Evolutionary conservation across 2,888 invertebrate species (phyloP).

Genomic region (Pyralis farinalis): DNA sequence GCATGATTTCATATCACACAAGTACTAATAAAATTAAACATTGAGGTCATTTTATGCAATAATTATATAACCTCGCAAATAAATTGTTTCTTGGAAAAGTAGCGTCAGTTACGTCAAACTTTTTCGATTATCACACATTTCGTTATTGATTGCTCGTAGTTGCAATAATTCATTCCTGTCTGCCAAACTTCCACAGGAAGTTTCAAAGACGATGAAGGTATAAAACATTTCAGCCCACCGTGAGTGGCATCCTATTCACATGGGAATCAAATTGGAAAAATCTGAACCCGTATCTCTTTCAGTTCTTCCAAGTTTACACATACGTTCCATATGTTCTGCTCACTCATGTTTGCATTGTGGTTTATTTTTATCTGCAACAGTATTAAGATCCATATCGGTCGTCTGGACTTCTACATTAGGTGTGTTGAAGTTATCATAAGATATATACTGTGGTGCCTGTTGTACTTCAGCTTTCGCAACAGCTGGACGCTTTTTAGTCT

Average conservation of each 20-base stretch:
- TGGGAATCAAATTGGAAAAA: slow-evolving; percentile 44
- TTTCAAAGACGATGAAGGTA: slow-evolving; percentile 50
- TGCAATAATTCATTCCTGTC: slow-evolving; percentile 60
- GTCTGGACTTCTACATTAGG: slow-evolving; percentile 62
- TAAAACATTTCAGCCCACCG: slow-evolving; percentile 42
- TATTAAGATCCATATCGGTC: slow-evolving; percentile 70
- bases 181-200: slow-evolving; percentile 54
- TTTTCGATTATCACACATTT: slow-evolving; percentile 65
- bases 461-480: slow-evolving; percentile 86
- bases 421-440: slow-evolving; percentile 81
- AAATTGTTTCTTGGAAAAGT: slow-evolving; percentile 26
- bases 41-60: slow-evolving; percentile 1
- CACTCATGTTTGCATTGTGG: slow-evolving; percentile 46
- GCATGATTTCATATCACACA: slow-evolving; percentile 4
- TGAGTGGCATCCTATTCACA: slow-evolving; percentile 51
- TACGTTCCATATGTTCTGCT: slow-evolving; percentile 26
- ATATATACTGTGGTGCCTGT: slow-evolving; percentile 90
- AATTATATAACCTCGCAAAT: slow-evolving; percentile 14
- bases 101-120: slow-evolving; percentile 43
- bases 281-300: slow-evolving; percentile 31
- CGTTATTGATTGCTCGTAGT: slow-evolving; percentile 60
- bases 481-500: slow-evolving; percentile 90
- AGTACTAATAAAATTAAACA: not conserved
- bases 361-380: slow-evolving; percentile 67
- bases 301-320: slow-evolving; percentile 27